Evolutionary conservation across 2,113 vertebrate species (phyloP).

Genomic region (Pseudonaja textilis): DNA sequence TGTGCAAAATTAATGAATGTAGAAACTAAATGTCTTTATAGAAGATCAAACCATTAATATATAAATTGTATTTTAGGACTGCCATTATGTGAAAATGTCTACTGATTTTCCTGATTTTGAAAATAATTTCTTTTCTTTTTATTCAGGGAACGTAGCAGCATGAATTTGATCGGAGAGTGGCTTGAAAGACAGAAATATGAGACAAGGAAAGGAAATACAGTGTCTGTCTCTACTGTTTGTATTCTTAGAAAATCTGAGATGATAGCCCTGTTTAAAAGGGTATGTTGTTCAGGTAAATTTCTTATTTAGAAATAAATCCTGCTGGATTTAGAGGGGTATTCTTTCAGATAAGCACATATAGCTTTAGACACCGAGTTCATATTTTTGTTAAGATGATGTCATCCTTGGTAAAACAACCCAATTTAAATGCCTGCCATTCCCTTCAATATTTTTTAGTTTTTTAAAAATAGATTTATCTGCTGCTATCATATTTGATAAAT

Average conservation of each 20-base stretch:
- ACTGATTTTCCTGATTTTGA: neutral
- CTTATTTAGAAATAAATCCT: neutral
- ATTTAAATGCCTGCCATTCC: neutral
- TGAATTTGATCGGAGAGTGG: neutral
- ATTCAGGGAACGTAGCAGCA: rapidly evolving
- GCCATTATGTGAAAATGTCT: neutral
- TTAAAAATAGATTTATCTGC: neutral
- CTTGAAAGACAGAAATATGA: neutral
- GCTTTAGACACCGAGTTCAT: neutral
- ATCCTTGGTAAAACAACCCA: neutral
- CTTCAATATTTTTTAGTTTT: neutral
- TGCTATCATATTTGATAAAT: neutral
- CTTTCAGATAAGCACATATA: neutral
- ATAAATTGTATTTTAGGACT: neutral
- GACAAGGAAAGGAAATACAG: neutral
- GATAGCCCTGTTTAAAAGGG: neutral
- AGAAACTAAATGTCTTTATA: constrained; percentile 12
- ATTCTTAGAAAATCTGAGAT: neutral
- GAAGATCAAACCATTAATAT: constrained; percentile 7
- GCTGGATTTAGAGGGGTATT: neutral
- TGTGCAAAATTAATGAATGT: constrained; percentile 1
- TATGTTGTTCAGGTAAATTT: neutral
- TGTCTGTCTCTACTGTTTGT: neutral
- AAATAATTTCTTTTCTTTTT: neutral
- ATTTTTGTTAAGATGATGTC: neutral